A percentile compares a stretch with the other conserved stretches of the same genome.
phyloP scores from a whole-genome alignment of 2,888 invertebrate species.

The Drosophila macrothrix region DNA sequence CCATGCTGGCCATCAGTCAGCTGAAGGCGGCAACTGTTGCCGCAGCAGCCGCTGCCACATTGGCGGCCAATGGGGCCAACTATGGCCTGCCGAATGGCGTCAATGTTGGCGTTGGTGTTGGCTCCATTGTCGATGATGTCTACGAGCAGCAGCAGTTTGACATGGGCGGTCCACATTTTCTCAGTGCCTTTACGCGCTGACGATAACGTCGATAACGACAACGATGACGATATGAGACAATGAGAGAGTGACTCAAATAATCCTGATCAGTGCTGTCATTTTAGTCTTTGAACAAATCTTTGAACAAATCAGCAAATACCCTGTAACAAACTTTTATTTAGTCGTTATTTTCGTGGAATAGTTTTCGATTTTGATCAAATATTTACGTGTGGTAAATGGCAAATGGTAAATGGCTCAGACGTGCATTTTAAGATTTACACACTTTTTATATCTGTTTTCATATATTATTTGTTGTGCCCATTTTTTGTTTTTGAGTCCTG shows the following conservation, averaged over 20 bases:
- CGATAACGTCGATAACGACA: constrained; percentile 1
- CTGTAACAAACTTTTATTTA: neutral
- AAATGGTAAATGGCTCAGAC: neutral
- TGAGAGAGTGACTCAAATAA: neutral
- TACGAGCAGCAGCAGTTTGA: constrained; percentile 83
- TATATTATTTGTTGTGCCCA: neutral
- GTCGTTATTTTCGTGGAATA: neutral
- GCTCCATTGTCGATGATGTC: constrained; percentile 66
- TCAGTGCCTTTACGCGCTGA: constrained; percentile 84
- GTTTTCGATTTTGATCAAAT: neutral
- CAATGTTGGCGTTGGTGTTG: constrained; percentile 42
- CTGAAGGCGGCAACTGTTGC: constrained; percentile 72
- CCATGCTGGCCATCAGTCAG: constrained; percentile 81
- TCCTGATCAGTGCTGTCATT: neutral
- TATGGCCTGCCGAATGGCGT: constrained; percentile 51
- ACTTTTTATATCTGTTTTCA: neutral
- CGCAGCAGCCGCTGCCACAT: constrained; percentile 51
- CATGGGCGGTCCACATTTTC: constrained; percentile 84
- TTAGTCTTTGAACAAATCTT: neutral
- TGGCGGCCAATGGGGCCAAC: constrained; percentile 51
- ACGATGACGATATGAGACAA: constrained; percentile 5
- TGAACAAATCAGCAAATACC: neutral
- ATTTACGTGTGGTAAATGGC: no score
- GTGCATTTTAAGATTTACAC: neutral
- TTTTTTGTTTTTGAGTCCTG: neutral